Percentiles rank a stretch among this genome's conserved stretches.
phyloP scores from a whole-genome alignment of 2,888 invertebrate species.

The Craniophora ligustri region DNA sequence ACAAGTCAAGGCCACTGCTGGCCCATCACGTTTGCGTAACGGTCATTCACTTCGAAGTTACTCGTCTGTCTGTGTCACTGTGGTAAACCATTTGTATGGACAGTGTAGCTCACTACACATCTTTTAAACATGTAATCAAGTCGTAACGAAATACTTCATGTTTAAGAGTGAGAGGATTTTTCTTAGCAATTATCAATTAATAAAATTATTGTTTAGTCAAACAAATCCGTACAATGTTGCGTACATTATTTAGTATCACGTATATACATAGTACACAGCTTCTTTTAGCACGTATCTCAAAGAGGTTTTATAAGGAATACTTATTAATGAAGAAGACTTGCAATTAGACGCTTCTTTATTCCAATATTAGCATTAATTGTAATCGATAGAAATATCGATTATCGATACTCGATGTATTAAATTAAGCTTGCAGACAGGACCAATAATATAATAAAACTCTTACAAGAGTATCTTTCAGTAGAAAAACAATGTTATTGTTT shows the following conservation, averaged over 20 bases:
- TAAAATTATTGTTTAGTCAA: too few relatives aligned
- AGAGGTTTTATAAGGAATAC: too few relatives aligned
- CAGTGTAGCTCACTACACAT: slow-evolving; percentile 20
- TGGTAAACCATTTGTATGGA: slow-evolving; percentile 44
- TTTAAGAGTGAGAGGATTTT: not conserved
- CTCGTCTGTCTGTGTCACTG: slow-evolving; percentile 43
- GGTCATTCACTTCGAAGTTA: slow-evolving; percentile 55
- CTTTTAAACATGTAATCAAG: slow-evolving; percentile 43
- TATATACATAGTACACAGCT: not conserved
- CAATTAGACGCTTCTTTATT: too few relatives aligned
- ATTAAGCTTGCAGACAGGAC: too few relatives aligned
- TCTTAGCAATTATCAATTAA: too few relatives aligned
- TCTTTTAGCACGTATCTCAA: too few relatives aligned
- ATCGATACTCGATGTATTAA: too few relatives aligned
- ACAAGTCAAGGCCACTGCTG: slow-evolving; percentile 54
- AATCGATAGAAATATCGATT: too few relatives aligned
- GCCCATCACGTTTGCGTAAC: slow-evolving; percentile 48
- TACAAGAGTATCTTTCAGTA: not conserved
- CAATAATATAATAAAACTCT: not conserved
- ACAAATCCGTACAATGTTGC: too few relatives aligned
- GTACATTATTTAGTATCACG: too few relatives aligned
- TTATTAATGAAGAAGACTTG: too few relatives aligned
- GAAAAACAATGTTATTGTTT: not conserved
- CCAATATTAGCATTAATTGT: too few relatives aligned
- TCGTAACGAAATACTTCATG: slow-evolving; percentile 2